phyloP scores from a whole-genome alignment of 1,140 invertebrate genomes.

The Stegodyphus dumicola region DNA sequence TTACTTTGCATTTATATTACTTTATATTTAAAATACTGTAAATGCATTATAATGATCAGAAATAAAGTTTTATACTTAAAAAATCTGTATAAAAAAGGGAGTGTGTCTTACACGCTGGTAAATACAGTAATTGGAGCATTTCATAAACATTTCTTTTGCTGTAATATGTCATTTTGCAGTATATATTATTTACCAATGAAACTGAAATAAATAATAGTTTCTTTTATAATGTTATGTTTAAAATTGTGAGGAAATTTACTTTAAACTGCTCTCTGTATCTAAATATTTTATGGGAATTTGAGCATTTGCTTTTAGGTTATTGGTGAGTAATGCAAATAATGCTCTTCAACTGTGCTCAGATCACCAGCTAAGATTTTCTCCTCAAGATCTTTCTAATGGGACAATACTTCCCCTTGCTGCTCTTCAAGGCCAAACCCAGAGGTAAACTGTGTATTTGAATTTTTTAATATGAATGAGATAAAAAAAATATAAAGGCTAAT shows the following conservation, averaged over 20 bases:
- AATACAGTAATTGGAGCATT: too few relatives aligned
- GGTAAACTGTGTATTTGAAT: slow-evolving; percentile 59
- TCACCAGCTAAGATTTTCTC: slow-evolving; percentile 66
- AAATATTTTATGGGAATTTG: neutral
- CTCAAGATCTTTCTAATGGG: slow-evolving; percentile 61
- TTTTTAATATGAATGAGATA: neutral
- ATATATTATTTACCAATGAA: too few relatives aligned
- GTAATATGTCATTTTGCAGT: too few relatives aligned
- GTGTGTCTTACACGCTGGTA: too few relatives aligned
- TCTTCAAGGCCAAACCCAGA: slow-evolving; percentile 66
- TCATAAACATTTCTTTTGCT: too few relatives aligned
- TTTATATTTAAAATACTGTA: too few relatives aligned
- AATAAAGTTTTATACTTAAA: too few relatives aligned
- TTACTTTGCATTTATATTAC: too few relatives aligned
- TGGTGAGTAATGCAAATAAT: slow-evolving; percentile 67
- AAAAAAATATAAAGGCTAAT: neutral
- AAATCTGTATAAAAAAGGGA: too few relatives aligned
- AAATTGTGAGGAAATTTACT: too few relatives aligned
- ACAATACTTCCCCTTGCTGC: slow-evolving; percentile 66
- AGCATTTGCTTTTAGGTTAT: slow-evolving; percentile 64
- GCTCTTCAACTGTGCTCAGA: slow-evolving; percentile 67
- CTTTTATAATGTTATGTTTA: neutral
- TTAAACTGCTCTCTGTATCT: neutral
- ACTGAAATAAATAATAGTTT: neutral
- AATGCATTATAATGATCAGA: too few relatives aligned